Evolutionary conservation across 2,113 vertebrate genomes (phyloP), one percentile per base, ranked within the genome.

Genomic region (Grallaria varia): DNA sequence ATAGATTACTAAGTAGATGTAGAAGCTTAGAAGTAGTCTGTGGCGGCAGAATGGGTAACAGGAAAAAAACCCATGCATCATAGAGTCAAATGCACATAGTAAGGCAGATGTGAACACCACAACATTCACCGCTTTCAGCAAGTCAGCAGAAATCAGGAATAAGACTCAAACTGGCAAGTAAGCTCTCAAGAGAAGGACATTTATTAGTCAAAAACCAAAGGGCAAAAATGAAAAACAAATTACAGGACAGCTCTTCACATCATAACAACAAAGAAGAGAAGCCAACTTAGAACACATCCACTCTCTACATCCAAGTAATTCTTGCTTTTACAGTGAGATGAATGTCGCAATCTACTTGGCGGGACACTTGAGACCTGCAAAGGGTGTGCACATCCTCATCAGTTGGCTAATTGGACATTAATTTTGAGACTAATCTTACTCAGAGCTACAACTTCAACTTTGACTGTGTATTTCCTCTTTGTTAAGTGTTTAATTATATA

Each of bases 21-120:
- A 89, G 39, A 84, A 89, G 56, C 35, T 60, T 56, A 71, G 66
- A 93, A 91, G 85, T 28, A 73, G 28, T 24, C 56, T 82, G 31
- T 58, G 49, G 58, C 79, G 21, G 14, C 31, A 53, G 18, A 64
- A 49, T 8, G 18, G 30, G 9, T 60, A 52, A 90, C 23, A 62
- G 63, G n/a, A 35, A 40, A 52, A 74, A 81, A 2, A 0, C 4
- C 4, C 16, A 11, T 28, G 21, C 23, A 59, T 69, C 77, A 63
- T 8, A 40, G 80, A 86, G 49, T 55, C 25, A 44, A 60, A 84
- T 40, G 50, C 44, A 64, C 31, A 40, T 2, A 3, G 19, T 21
- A 35, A 73, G 30, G 58, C 69, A 83, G 17, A 63, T 33, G 33
- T 42, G 52, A 81, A 37, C 33, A 44, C 24, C 62, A 58, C 27